phyloP scores from a whole-genome alignment of 2,888 invertebrate genomes.

The Acronicta alni region DNA sequence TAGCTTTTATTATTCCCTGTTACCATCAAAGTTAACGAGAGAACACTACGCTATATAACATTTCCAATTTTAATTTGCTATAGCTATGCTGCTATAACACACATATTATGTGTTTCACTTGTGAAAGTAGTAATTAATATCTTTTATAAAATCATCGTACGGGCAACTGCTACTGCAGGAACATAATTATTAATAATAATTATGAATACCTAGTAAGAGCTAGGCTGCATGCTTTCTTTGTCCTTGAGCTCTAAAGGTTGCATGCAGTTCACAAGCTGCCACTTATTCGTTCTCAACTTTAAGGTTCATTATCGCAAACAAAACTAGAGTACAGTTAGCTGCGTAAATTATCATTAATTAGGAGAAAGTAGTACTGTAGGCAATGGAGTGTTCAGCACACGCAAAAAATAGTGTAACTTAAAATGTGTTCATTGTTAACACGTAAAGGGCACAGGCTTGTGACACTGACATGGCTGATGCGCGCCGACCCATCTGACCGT shows the following conservation, averaged over 20 bases:
- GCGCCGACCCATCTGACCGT: constrained; percentile 12
- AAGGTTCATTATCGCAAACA: constrained; percentile 36
- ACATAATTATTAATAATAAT: constrained; percentile 26
- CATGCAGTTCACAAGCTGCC: constrained; percentile 34
- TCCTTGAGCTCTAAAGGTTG: constrained; percentile 55
- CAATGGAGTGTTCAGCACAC: constrained; percentile 60
- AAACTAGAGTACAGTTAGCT: constrained; percentile 52
- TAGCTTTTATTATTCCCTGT: neutral
- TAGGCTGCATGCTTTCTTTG: constrained; percentile 44
- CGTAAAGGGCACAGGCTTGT: constrained; percentile 74
- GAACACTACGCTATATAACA: neutral
- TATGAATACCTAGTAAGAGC: constrained; percentile 18
- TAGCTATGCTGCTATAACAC: too few species aligned
- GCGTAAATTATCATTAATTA: constrained; percentile 68
- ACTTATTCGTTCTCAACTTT: constrained; percentile 12
- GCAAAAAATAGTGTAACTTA: constrained; percentile 66
- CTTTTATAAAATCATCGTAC: constrained; percentile 10
- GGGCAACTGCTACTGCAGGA: constrained; percentile 1
- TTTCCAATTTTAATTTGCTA: neutral
- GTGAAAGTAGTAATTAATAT: constrained; percentile 1
- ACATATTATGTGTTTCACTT: neutral
- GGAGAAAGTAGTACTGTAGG: constrained; percentile 74
- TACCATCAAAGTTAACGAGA: constrained; percentile 9
- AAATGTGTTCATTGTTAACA: constrained; percentile 62
- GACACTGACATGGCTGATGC: constrained; percentile 21